Conservation (phyloP, 2,797 vertebrate genomes). For the Morelia viridis region DNA sequence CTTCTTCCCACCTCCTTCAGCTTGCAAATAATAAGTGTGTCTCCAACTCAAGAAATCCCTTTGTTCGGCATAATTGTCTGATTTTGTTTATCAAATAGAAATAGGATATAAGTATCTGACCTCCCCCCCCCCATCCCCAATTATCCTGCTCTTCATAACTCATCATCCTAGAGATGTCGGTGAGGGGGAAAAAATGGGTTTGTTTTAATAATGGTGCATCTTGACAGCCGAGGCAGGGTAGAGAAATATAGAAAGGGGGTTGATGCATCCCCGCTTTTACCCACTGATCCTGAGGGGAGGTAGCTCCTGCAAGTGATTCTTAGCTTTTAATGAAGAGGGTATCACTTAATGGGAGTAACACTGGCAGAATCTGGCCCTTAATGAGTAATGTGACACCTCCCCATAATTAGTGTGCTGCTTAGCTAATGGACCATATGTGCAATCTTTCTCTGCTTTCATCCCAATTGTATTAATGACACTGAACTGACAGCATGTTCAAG, state of each 20-base stretch:
- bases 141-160: not conserved
- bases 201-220: slow-evolving; percentile 2
- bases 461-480: not conserved
- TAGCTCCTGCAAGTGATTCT: not conserved
- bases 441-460: slow-evolving; percentile 50
- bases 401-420: slow-evolving; percentile 53
- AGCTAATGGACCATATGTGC: slow-evolving; percentile 48
- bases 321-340: not conserved
- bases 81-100: slow-evolving; percentile 45
- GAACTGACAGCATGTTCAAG: slow-evolving; percentile 39
- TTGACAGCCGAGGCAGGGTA: not conserved
- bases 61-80: slow-evolving; percentile 35
- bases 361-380: slow-evolving; percentile 48
- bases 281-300: not conserved
- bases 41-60: slow-evolving; percentile 45
- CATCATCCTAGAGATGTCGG: slow-evolving; percentile 14
- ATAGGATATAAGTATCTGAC: slow-evolving; percentile 33
- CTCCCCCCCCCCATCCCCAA: not conserved
- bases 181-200: not conserved
- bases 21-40: slow-evolving; percentile 67
- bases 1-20: slow-evolving; percentile 54
- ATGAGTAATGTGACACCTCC: slow-evolving; percentile 53
- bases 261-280: accelerated
- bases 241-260: accelerated
- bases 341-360: slow-evolving; percentile 7